Base-by-base conservation (phyloP, 2,113 vertebrate species). In the Calcarius ornatus region DNA sequence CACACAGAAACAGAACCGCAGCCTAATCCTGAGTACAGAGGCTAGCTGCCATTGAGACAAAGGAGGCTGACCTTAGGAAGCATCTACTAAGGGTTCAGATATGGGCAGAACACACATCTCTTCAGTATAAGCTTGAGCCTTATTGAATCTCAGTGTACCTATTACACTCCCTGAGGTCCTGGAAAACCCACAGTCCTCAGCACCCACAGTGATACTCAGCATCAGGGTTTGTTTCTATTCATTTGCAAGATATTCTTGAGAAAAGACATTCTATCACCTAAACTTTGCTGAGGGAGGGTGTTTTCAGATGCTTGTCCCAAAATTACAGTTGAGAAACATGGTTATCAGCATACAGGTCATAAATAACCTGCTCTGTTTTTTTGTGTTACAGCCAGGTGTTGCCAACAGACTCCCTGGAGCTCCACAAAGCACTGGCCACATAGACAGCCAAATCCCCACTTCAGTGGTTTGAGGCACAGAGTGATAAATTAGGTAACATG, bases 401-500 rank as follows among this genome's bases (percentile, higher is more conserved):
- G 69, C 65, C 81, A 37, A 48, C 7, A 5, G 86, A 40, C 43
- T 95, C 92, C 91, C 83, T 79, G 91, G 91, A 88, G 92, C 53
- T 92, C 86, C 57, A 84, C 83, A 92, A 94, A 91, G n/a, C 31
- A 5, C 31, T 86, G 83, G 77, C 69, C 69, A 70, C 0, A 2
- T 66, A 84, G 82, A 81, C 82, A 93, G 72, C 31, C 20, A 13
- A 83, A 91, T 91, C 96, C 83, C 40, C 53, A 40, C 71, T 91
- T 92, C 86, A 48, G 80, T 75, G 83, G 31, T 72, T 68, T 86
- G 69, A 76, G 69, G 43, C 80, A 90, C 17, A 23, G 76, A 45
- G 72, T 78, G 68, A 95, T 92, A 86, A 90, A 96, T 95, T 71
- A 88, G 57, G 88, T 86, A 81, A 79, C 40, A 15, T 38, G 76